Evolutionary conservation across 2,888 invertebrate genomes (phyloP).

Genomic region (Choreutis nemorana): DNA sequence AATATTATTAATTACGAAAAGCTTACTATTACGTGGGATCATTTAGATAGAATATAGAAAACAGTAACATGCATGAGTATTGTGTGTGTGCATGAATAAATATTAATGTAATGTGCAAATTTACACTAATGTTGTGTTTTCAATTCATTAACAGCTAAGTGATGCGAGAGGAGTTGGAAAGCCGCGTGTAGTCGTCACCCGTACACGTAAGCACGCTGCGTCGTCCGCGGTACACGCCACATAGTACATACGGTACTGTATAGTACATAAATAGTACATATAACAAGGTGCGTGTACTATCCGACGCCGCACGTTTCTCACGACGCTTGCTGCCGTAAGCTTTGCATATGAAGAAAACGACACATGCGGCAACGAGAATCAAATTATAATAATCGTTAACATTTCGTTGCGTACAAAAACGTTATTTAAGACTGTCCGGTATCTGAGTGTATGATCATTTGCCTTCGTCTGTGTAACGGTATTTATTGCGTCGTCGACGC

Average conservation of each 20-base stretch:
- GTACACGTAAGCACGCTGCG: slow-evolving; percentile 15
- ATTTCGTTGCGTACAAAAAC: slow-evolving; percentile 60
- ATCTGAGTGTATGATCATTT: slow-evolving; percentile 50
- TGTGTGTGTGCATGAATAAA: too few species aligned
- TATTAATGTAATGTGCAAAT: too few species aligned
- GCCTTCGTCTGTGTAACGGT: slow-evolving; percentile 37
- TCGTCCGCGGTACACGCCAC: slow-evolving; percentile 7
- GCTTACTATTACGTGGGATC: too few species aligned
- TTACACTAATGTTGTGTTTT: too few species aligned
- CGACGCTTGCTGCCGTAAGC: slow-evolving; percentile 60
- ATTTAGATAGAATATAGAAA: too few species aligned
- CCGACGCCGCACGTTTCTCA: slow-evolving; percentile 39
- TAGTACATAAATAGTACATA: slow-evolving; percentile 2
- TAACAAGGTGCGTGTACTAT: slow-evolving; percentile 1
- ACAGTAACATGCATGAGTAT: too few species aligned
- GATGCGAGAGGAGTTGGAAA: neutral
- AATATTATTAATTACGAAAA: too few species aligned
- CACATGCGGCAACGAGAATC: slow-evolving; percentile 17
- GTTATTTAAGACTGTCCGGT: slow-evolving; percentile 60
- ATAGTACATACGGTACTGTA: too few species aligned
- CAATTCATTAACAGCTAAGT: too few species aligned
- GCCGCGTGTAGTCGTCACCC: neutral
- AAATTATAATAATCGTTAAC: slow-evolving; percentile 30
- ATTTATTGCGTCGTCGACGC: slow-evolving; percentile 37
- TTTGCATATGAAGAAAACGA: slow-evolving; percentile 56